A percentile compares a stretch with the other conserved stretches of the same genome.
Evolutionary conservation across 2,797 vertebrate species (phyloP).

Genomic region (Anomalospiza imberbis): DNA sequence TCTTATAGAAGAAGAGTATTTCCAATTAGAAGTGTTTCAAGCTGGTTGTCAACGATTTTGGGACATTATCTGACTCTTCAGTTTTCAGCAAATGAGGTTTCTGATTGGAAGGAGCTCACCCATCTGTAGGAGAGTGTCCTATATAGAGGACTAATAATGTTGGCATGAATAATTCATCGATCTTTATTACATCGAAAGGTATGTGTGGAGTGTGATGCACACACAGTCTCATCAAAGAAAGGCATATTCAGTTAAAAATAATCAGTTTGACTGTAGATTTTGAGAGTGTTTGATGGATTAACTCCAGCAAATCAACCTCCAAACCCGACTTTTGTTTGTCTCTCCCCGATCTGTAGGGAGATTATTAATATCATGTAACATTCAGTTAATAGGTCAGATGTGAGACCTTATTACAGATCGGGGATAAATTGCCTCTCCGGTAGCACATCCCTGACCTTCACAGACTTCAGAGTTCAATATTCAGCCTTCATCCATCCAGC

Average conservation of each 20-base stretch:
- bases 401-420: conserved; percentile 47
- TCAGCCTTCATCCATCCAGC: conserved; percentile 29
- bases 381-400: conserved; percentile 62
- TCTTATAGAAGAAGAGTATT: background rate
- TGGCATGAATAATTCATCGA: conserved; percentile 46
- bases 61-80: conserved; percentile 33
- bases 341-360: conserved; percentile 28
- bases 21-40: conserved; percentile 37
- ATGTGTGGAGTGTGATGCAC: background rate
- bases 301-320: conserved; percentile 9
- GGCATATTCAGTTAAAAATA: background rate
- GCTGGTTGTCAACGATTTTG: background rate
- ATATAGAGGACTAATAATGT: conserved; percentile 41
- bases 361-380: conserved; percentile 59
- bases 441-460: conserved; percentile 47
- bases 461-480: conserved; percentile 41
- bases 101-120: conserved; percentile 40
- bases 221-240: background rate
- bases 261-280: background rate
- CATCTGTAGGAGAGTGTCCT: conserved; percentile 49
- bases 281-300: background rate
- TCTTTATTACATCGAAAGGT: conserved; percentile 22
- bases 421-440: conserved; percentile 42
- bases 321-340: conserved; percentile 14
- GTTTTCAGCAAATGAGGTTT: conserved; percentile 32